Evolutionary conservation across 2,113 vertebrate genomes (phyloP).

Genomic region (Microtus montanus): DNA sequence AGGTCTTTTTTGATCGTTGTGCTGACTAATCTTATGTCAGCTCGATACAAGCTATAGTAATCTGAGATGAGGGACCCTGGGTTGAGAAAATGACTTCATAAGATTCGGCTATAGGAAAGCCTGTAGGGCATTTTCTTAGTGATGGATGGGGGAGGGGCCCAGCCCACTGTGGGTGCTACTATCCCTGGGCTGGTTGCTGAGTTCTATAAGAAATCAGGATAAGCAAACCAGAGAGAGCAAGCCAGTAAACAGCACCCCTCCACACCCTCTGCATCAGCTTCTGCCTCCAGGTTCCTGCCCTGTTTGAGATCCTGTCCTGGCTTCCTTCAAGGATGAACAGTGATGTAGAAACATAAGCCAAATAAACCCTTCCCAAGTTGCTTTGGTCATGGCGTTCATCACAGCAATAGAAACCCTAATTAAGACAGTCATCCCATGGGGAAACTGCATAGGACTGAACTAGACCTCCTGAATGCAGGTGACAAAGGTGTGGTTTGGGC

Average conservation of each 20-base stretch:
- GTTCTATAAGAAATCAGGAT: background rate
- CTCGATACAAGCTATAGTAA: background rate
- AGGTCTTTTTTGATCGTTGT: background rate
- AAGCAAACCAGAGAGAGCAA: background rate
- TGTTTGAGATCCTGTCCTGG: background rate
- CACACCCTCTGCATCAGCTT: background rate
- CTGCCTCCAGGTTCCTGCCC: background rate
- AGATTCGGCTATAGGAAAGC: background rate
- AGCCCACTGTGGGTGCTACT: background rate
- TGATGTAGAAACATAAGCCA: background rate
- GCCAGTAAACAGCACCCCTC: background rate
- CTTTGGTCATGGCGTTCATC: background rate
- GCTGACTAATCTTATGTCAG: background rate
- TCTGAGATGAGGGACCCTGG: background rate
- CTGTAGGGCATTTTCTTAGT: background rate
- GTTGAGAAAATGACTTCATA: background rate
- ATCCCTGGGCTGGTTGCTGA: background rate
- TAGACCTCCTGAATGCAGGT: too few relatives aligned
- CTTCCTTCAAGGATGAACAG: background rate
- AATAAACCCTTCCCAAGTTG: background rate
- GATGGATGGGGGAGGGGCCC: background rate
- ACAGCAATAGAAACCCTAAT: background rate
- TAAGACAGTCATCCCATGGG: too few relatives aligned
- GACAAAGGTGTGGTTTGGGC: too few relatives aligned
- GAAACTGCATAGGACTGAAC: too few relatives aligned